phyloP scores from a whole-genome alignment of 2,113 vertebrate genomes.

The Oostethus manadensis region DNA sequence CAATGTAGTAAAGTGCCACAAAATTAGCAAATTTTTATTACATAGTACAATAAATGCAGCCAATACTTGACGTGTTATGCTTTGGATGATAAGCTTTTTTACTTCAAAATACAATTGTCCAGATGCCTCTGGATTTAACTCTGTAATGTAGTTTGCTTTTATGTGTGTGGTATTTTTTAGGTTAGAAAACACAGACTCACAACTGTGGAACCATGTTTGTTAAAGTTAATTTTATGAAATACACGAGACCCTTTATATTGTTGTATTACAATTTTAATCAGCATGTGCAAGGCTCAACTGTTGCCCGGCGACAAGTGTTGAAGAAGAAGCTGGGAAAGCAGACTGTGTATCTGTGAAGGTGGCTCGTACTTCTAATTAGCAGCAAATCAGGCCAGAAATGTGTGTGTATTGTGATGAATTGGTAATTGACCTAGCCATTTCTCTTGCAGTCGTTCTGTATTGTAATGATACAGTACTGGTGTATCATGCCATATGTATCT shows the following conservation, averaged over 20 bases:
- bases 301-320: constrained; percentile 24
- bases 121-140: no score
- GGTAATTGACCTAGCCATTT: background rate
- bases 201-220: no score
- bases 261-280: constrained; percentile 14
- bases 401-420: background rate
- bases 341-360: constrained; percentile 3
- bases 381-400: background rate
- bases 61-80: background rate
- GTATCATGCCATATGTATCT: background rate
- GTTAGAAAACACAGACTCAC: background rate
- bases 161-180: background rate
- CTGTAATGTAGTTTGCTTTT: background rate
- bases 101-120: background rate
- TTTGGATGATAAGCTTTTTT: constrained; percentile 1
- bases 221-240: background rate
- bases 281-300: constrained; percentile 11
- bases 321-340: constrained; percentile 8
- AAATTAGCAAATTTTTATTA: constrained; percentile 2
- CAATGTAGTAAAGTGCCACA: background rate
- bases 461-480: background rate
- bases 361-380: background rate
- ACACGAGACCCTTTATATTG: background rate
- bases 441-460: background rate
- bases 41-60: background rate